These are phyloP conservation scores for Emesis furor DNA, from an alignment of 2,888 invertebrate genomes.

Conservation along the genomic window DNA sequence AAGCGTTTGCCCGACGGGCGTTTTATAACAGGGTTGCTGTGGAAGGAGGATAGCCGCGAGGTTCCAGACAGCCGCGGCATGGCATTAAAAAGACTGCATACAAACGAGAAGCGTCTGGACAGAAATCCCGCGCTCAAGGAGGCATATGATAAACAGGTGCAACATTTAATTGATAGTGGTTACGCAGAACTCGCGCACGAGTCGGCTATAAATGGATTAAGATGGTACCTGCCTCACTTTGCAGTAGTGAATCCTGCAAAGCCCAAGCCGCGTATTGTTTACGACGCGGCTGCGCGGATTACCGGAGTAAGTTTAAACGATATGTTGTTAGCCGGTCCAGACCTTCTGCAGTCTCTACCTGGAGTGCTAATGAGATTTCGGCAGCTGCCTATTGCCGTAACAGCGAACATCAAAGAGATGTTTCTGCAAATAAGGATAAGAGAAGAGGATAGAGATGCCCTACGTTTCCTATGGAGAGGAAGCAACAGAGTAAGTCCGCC, in stretches of 20 bases:
- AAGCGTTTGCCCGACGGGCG: neutral
- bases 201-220: neutral
- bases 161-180: too few species aligned
- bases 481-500: neutral
- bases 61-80: neutral
- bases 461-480: constrained; percentile 55
- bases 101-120: neutral
- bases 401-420: constrained; percentile 61
- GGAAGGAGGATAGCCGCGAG: neutral
- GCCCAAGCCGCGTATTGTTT: too few species aligned
- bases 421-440: constrained; percentile 46
- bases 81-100: neutral
- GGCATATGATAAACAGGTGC: too few species aligned
- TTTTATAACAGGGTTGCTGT: neutral
- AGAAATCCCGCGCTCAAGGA: neutral
- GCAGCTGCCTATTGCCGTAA: constrained; percentile 33
- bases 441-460: constrained; percentile 38
- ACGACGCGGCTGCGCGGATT: neutral
- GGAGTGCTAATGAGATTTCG: constrained; percentile 47
- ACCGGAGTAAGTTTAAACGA: constrained; percentile 1
- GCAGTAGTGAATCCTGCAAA: too few species aligned
- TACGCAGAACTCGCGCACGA: neutral
- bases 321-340: constrained; percentile 39
- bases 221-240: neutral
- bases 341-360: constrained; percentile 38